These are phyloP conservation scores for Anser brachyrhynchus DNA, from an alignment of 2,113 vertebrate genomes.

Conservation along the genomic window DNA sequence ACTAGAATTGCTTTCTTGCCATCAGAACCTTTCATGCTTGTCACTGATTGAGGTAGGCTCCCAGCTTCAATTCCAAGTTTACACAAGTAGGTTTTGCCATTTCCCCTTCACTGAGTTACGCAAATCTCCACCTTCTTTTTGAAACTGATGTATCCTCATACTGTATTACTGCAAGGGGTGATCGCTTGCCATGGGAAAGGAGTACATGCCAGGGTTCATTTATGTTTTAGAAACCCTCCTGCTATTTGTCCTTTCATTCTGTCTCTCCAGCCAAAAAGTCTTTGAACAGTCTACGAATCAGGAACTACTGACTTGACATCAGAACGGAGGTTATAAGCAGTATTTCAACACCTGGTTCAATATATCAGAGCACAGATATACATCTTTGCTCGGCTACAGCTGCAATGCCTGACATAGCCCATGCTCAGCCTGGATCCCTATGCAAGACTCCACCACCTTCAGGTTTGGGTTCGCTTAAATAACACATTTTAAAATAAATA, in stretches of 20 bases:
- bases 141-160: background rate
- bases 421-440: no score
- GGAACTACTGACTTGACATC: background rate
- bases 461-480: background rate
- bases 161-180: background rate
- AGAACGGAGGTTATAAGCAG: background rate
- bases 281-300: background rate
- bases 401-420: background rate
- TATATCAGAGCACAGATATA: background rate
- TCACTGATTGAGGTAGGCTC: background rate
- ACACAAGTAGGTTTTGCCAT: background rate
- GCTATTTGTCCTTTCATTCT: no score
- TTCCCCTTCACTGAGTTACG: background rate
- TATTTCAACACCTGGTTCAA: background rate
- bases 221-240: background rate
- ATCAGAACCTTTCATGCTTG: background rate
- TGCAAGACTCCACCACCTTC: background rate
- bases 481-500: background rate
- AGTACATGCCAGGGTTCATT: background rate
- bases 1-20: background rate
- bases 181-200: background rate
- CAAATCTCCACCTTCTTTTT: background rate
- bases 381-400: background rate
- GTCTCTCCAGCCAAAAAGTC: background rate
- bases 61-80: background rate